phyloP scores from a whole-genome alignment of 2,888 invertebrate genomes.

The Galeopsomyia nigrocyanea region DNA sequence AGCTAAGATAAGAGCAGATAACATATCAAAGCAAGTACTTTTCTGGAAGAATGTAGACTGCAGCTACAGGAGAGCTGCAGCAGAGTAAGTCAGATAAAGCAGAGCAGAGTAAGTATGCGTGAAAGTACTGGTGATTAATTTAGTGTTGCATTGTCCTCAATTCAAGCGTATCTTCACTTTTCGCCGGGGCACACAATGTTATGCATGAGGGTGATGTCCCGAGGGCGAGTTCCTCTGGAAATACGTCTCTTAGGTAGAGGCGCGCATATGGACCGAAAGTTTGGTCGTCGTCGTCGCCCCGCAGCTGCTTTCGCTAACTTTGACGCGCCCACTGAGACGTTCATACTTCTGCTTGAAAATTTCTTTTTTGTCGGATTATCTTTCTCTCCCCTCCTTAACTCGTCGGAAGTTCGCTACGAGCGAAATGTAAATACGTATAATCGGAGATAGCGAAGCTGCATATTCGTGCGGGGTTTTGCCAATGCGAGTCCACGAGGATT shows the following conservation, averaged over 20 bases:
- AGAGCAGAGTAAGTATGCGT: no score
- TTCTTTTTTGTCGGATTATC: neutral
- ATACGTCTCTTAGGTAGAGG: constrained; percentile 11
- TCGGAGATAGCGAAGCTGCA: constrained; percentile 1
- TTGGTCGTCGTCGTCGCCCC: constrained; percentile 6
- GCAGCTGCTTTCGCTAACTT: constrained; percentile 40
- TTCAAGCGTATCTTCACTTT: no score
- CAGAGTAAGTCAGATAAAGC: no score
- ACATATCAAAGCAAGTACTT: no score
- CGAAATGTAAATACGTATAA: neutral
- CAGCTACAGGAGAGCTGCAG: no score
- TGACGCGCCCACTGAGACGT: constrained; percentile 12
- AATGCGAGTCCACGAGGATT: neutral
- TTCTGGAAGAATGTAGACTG: no score
- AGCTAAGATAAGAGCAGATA: no score
- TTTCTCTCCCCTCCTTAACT: neutral
- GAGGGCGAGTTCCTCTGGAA: constrained; percentile 36
- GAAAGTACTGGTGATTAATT: no score
- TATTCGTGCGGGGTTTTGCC: neutral
- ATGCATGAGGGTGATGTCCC: constrained; percentile 7
- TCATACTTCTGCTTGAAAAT: neutral
- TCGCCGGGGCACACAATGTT: constrained; percentile 1
- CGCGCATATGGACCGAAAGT: constrained; percentile 18
- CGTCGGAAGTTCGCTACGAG: constrained; percentile 1
- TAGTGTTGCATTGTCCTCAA: no score